Evolutionary conservation across 2,888 invertebrate species (phyloP), one percentile per base, ranked within the genome.

Genomic region (Eutolmus rufibarbis): DNA sequence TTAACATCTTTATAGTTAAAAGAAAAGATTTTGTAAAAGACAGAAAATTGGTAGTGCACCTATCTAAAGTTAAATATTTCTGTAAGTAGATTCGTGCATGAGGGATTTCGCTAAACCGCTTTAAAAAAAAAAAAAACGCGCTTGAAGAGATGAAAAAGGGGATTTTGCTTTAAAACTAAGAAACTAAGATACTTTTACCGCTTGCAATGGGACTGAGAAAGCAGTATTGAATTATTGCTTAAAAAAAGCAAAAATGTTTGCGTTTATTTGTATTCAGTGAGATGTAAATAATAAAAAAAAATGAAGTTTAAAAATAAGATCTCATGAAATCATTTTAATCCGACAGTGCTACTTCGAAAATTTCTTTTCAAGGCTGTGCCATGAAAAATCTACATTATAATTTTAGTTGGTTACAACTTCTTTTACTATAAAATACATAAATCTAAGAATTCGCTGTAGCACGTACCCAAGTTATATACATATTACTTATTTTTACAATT

Each of bases 41-140:
- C 78, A 78, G 23, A 66, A 40, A 78, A 40, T 78, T 78, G 78
- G 37, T 78, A 78, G 78, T 40, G 19, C 77, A 77, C 19, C 34
- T 77, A 19, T 9, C 51, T 51, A 51, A 77, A 34, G 34, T n/a
- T 37, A 31, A 77, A 77, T 31, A 78, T 40, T 40, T 37, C 37
- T 78, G 78, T 78, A 78, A 78, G 78, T 78, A 78, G 43, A 43
- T 78, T 78, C 40, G 43, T 78, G 78, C 78, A 78, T 78, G 78
- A 78, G 23, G 40, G 37, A 23, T 78, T 78, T 78, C 78, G 40
- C 40, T 78, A 40, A 78, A 78, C 16, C 8, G 78, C 78, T 78
- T 40, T 40, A 40, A n/a, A 1, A 23, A 8, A 7, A n/a, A 66
- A 66, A 23, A 19, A 46, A 3, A 40, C 37, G 37, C 78, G 78